phyloP scores from a whole-genome alignment of 2,113 vertebrate species.

The Malurus elegans region DNA sequence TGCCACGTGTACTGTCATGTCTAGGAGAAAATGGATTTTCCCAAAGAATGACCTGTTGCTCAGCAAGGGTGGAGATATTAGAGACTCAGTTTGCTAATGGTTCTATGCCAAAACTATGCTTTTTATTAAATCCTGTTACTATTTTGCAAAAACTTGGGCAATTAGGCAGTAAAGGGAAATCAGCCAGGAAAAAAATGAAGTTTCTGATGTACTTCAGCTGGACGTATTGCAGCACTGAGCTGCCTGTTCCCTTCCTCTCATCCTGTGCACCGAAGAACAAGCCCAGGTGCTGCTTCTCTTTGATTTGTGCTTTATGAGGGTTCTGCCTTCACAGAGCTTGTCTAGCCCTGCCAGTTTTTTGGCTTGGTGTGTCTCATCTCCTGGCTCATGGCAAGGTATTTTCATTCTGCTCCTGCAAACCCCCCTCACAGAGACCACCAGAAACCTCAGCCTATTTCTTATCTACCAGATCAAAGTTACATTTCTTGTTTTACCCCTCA shows the following conservation, averaged over 20 bases:
- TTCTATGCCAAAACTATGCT: neutral
- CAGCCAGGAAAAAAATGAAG: neutral
- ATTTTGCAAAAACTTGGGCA: neutral
- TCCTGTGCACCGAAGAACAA: neutral
- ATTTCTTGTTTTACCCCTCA: neutral
- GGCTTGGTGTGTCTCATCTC: neutral
- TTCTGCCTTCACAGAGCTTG: neutral
- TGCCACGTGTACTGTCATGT: neutral
- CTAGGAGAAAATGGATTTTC: neutral
- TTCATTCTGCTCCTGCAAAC: neutral
- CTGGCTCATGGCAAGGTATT: neutral
- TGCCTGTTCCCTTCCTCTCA: neutral
- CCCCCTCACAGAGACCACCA: neutral
- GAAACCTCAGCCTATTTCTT: neutral
- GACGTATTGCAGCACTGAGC: neutral
- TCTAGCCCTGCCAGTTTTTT: neutral
- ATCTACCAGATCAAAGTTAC: neutral
- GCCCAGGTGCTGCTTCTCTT: neutral
- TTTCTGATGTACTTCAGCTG: neutral
- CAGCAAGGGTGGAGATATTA: neutral
- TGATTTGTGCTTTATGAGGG: neutral
- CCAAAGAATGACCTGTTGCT: neutral
- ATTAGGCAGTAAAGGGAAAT: neutral
- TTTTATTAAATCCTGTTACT: neutral
- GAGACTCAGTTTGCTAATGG: neutral